Evolutionary conservation across 2,888 invertebrate species (phyloP), one percentile per base, ranked within the genome.

Genomic region (Miltochrista miniata): DNA sequence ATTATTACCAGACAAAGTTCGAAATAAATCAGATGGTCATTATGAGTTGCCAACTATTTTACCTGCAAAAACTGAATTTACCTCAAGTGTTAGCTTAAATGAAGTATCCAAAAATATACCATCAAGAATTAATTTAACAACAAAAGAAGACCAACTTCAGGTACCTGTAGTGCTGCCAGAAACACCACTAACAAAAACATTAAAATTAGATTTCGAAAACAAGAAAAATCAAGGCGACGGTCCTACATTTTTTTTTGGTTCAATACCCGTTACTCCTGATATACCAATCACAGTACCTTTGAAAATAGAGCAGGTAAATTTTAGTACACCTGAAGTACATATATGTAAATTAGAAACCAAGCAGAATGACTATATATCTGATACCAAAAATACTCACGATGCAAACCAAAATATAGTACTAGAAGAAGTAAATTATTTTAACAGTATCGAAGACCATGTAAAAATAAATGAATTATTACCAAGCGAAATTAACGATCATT

Each of bases 91-190:
- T 18, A 31, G 10, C 9, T 38, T 13, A 40, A 41, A 8, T 7
- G n/a, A 40, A 24, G n/a, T 4, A 30, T 13, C 39, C 12, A 34
- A 12, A 30, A 34, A 12, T 29, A 33, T 34, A 40, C 44, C 31
- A 14, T 13, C 11, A 9, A 45, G 9, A 45, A 11, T 13, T 9
- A 31, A 45, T 11, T 37, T 29, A 8, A n/a, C 29, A 12, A 9
- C 15, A 31, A 29, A 24, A 7, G 51, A 54, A 31, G 30, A 29
- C 8, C 43, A 43, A 39, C 39, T 49, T 10, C 37, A 44, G 37
- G 40, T 45, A 24, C 51, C 54, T 12, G 33, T 54, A 33, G 18
- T 44, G 7, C 5, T 51, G 9, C 50, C 50, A 15, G 51, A 54
- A 48, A 54, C 50, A 12, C 52, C 52, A 12, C 45, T 53, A 15